Evolutionary conservation across 2,888 invertebrate genomes (phyloP).

Genomic region (Penaeus monodon): DNA sequence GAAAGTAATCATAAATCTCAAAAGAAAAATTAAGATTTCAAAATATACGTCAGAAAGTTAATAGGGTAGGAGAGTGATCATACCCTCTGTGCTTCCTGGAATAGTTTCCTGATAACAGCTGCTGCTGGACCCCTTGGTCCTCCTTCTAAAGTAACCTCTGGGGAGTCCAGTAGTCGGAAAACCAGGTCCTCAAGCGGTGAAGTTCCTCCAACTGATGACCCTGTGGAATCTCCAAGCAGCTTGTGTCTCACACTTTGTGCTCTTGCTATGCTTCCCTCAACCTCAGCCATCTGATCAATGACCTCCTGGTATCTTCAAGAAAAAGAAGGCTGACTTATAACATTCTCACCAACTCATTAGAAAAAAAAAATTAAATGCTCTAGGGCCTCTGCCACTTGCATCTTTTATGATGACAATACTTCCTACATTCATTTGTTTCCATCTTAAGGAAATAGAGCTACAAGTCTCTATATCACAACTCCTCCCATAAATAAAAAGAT

Average conservation of each 20-base stretch:
- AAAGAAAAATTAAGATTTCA: no score
- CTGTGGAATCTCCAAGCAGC: constrained; percentile 40
- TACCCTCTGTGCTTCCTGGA: constrained; percentile 71
- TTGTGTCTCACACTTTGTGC: constrained; percentile 64
- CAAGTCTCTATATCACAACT: no score
- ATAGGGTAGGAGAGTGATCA: background rate
- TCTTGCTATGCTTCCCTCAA: constrained; percentile 59
- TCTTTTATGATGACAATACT: no score
- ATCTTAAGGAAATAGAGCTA: no score
- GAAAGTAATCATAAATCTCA: no score
- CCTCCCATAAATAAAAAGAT: no score
- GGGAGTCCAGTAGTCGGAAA: constrained; percentile 73
- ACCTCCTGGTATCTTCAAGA: constrained; percentile 57
- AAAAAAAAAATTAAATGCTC: no score
- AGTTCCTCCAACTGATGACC: constrained; percentile 35
- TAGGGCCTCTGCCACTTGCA: no score
- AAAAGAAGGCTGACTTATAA: background rate
- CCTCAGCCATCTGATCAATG: constrained; percentile 54
- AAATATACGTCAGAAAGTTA: background rate
- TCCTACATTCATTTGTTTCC: no score
- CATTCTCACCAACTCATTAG: no score
- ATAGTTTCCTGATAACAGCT: constrained; percentile 74
- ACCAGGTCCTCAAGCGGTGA: constrained; percentile 70
- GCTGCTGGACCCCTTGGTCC: constrained; percentile 75
- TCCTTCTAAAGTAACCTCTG: constrained; percentile 76